Evolutionary conservation across 2,888 invertebrate species (phyloP).

Genomic region (Villa cingulata): DNA sequence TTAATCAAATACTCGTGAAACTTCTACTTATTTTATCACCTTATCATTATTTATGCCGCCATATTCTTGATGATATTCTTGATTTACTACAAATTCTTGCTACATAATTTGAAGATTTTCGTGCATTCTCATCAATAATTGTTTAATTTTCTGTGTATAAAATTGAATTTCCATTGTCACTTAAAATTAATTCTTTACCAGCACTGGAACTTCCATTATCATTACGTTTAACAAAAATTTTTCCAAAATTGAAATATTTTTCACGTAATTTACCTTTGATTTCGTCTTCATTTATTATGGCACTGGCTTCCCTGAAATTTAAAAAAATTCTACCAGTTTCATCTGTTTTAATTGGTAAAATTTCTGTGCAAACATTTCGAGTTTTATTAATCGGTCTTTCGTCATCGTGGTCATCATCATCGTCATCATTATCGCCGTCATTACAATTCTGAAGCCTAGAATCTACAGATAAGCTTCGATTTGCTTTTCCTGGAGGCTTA

Average conservation of each 20-base stretch:
- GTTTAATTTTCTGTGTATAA: neutral
- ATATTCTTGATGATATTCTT: too few relatives aligned
- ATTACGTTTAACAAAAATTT: conserved; percentile 29
- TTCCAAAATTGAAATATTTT: conserved; percentile 31
- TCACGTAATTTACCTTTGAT: conserved; percentile 32
- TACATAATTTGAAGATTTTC: too few relatives aligned
- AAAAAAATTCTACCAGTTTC: conserved; percentile 34
- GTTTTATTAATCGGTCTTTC: conserved; percentile 28
- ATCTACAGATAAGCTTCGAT: neutral
- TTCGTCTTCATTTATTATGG: conserved; percentile 35
- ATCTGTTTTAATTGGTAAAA: conserved; percentile 35
- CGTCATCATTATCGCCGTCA: neutral
- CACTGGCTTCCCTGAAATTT: conserved; percentile 34
- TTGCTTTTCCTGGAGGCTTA: conserved; percentile 42
- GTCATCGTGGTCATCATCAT: conserved; percentile 20
- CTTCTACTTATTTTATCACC: too few relatives aligned
- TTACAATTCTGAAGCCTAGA: neutral
- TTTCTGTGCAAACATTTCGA: conserved; percentile 35
- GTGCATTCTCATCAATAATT: too few relatives aligned
- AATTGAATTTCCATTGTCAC: conserved; percentile 1
- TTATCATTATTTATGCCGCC: too few relatives aligned
- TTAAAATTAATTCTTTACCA: neutral
- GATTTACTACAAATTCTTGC: too few relatives aligned
- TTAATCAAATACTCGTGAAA: too few relatives aligned
- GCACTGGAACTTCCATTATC: conserved; percentile 24